phyloP scores from a whole-genome alignment of 2,888 invertebrate species.

The Dyspetes luteomarginatus region DNA sequence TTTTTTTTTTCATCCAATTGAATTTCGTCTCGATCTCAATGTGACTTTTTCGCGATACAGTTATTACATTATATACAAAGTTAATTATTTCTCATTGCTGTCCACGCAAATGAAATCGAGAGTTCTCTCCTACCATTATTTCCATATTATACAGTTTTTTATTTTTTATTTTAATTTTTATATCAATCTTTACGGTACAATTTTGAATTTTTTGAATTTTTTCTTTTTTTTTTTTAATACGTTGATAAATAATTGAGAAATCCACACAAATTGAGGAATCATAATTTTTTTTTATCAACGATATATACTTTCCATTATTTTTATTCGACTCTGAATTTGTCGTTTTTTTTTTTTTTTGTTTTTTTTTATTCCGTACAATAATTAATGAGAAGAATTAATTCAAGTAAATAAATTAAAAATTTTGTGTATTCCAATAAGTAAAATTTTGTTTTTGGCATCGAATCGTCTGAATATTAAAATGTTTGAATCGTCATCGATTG shows the following conservation, averaged over 20 bases:
- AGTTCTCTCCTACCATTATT: conserved; percentile 35
- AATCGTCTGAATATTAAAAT: too few species aligned
- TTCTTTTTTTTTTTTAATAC: not conserved
- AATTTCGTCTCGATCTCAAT: conserved; percentile 24
- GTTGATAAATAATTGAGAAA: not conserved
- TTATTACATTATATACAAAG: conserved; percentile 80
- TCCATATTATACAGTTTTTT: not conserved
- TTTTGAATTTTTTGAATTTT: not conserved
- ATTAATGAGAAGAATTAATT: not conserved
- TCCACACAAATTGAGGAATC: not conserved
- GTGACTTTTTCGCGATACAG: conserved; percentile 62
- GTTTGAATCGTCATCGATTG: too few species aligned
- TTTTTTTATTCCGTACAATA: not conserved
- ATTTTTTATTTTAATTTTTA: conserved; percentile 4
- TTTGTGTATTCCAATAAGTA: not conserved
- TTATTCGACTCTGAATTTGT: conserved; percentile 1
- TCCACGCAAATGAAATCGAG: conserved; percentile 70
- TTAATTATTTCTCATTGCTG: conserved; percentile 74
- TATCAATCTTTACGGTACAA: conserved; percentile 6
- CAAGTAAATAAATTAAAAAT: not conserved
- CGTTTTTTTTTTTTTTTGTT: too few species aligned
- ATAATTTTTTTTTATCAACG: not conserved
- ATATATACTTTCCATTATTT: not conserved
- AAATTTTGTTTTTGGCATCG: too few species aligned
- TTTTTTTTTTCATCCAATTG: conserved; percentile 48